A percentile compares a stretch with the other conserved stretches of the same genome.
These are phyloP conservation scores for Cephus pygmeus DNA, from an alignment of 2,888 invertebrate genomes.

Conservation along the genomic window DNA sequence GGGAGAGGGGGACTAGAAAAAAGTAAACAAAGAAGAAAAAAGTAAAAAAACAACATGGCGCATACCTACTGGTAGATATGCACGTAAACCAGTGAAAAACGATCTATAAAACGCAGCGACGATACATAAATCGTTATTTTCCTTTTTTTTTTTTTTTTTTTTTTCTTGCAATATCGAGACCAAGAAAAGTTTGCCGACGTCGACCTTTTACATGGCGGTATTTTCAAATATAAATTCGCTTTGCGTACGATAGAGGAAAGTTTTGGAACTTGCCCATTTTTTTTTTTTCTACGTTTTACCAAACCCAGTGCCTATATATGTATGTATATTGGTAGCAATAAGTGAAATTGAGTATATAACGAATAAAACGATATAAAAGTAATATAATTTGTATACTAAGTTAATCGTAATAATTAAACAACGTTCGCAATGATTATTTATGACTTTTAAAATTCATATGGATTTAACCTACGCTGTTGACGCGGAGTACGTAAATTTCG, in stretches of 20 bases:
- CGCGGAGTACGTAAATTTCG: neutral
- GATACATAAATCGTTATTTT: constrained; percentile 9
- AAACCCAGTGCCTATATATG: neutral
- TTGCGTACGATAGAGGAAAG: neutral
- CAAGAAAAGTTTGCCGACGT: neutral
- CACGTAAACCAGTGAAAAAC: constrained; percentile 28
- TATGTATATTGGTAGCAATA: neutral
- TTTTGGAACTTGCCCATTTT: neutral
- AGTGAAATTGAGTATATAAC: neutral
- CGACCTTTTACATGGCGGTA: neutral
- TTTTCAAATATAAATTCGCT: constrained; percentile 11
- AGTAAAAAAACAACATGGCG: neutral
- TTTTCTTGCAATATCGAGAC: neutral
- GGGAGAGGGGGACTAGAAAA: no score
- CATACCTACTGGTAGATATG: constrained; percentile 14
- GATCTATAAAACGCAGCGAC: constrained; percentile 23
- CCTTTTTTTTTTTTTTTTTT: neutral
- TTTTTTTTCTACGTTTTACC: neutral
- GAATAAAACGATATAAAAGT: neutral
- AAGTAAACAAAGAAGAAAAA: neutral
- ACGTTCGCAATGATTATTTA: neutral
- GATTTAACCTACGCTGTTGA: neutral
- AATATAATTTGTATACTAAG: no score
- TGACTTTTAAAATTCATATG: neutral
- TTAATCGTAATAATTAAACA: no score